Evolutionary conservation across 92 coral and sea anemone genomes (phyloP), one percentile per base, ranked within the genome.

Genomic region (Montipora capitata): DNA sequence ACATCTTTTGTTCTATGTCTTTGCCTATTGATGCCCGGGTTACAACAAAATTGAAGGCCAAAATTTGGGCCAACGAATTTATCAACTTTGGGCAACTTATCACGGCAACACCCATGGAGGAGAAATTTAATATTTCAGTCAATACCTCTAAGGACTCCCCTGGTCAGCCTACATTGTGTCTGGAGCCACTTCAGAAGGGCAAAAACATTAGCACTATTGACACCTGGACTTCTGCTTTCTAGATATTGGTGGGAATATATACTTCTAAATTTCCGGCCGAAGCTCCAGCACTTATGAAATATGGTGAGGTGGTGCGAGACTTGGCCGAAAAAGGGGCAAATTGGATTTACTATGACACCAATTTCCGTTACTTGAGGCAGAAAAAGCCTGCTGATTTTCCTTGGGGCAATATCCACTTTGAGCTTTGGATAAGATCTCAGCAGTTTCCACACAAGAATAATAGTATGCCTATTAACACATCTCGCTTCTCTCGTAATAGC

Each of bases 51-150:
- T 59, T 87, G 10, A 91, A 82, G 85, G 85, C 85, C 12, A 91
- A 91, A 54, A 91, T 91, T 10, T 91, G 88, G 87, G 81, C 81
- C 41, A 79, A 90, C 59, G 87, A 91, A 56, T 87, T 49, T 76
- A 13, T 80, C 51, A 87, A 91, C 13, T 81, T 91, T 67, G 85
- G 83, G 68, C 83, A 54, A 8, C 48, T 78, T 39, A 54, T 45
- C 51, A 39, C 74, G 3, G 57, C 52, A 2, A 41, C 61, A 65
- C 61, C 61, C 68, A 41, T 0, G 0, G 0, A 45, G 51, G 51
- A 80, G 35, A 38, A 63, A 11, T 80, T 40, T 3, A 57, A 61
- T 15, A 12, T 79, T 38, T 13, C 72, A 27, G 10, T 79, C 39
- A 45, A 67, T 16, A 62, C 51, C 40, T 65, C 85, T 4, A 64